Base-by-base conservation (phyloP, 2,113 vertebrate genomes). In the Lamprotornis superbus region DNA sequence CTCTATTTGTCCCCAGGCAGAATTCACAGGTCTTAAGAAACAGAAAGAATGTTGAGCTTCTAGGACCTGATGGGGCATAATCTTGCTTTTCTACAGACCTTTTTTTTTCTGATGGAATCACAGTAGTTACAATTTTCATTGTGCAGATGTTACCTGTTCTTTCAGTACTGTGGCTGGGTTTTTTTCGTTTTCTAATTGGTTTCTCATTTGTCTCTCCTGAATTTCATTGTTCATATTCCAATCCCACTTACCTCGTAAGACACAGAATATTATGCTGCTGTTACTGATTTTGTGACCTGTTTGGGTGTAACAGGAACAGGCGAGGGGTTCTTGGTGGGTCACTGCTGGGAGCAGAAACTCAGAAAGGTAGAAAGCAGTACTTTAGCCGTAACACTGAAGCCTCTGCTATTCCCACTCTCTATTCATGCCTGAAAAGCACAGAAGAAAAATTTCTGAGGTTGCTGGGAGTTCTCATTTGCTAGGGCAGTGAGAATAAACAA, bases 361-460 rank as follows among this genome's bases (percentile, higher is more conserved):
- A n/a, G 49, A 71, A 64, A 57, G 6, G 13, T 42, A 56, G 10
- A 71, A 84, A 83, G 24, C 10, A 67, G 15, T 33, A 23, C 39
- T 77, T 90, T 73, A 35, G 28, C 55, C 18, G 9, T 33, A 61
- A 28, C 7, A 17, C 52, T 56, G 37, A 53, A 17, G 8, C 9
- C 8, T 83, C 67, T 74, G n/a, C 50, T 79, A 6, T 81, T 77
- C 39, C 33, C 14, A 23, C 30, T 63, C n/a, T 49, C 33, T 89
- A 47, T 83, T 79, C 37, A 39, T 33, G 63, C 37, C 46, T 92
- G 44, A 25, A 87, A 79, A 91, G 30, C 31, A 83, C 35, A 33
- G 55, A 87, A 57, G 28, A 91, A 94, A 84, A 87, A 79, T 46
- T 37, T 87, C 57, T 82, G 46, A 85, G 49, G 52, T 87, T 52